Conservation (phyloP, 2,113 vertebrate species). For the Hiodon alosoides region DNA sequence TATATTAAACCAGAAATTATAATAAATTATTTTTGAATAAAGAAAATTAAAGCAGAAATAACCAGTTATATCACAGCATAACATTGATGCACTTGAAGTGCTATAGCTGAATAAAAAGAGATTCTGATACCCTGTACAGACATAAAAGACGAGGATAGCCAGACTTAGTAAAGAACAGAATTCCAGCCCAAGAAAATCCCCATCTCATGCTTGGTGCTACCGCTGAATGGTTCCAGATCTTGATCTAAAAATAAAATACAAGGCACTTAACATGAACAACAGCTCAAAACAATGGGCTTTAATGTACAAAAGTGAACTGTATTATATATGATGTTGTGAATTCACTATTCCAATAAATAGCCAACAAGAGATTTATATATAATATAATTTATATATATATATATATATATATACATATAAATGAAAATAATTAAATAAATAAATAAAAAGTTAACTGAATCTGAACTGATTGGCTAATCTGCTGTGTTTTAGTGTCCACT, state of each 20-base stretch:
- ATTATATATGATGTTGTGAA: not conserved
- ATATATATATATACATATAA: not conserved
- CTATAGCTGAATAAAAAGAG: no score
- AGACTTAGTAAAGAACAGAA: no score
- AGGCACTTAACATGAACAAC: not conserved
- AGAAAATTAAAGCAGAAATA: no score
- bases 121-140: no score
- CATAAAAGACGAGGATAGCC: no score
- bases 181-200: not conserved
- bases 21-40: no score
- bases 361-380: no score
- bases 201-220: not conserved
- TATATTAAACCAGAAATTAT: no score
- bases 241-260: constrained; percentile 8
- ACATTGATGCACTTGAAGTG: no score
- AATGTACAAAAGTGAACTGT: not conserved
- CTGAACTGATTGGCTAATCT: not conserved
- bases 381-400: no score
- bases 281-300: not conserved
- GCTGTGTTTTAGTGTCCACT: not conserved
- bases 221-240: constrained; percentile 9
- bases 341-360: no score
- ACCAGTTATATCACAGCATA: no score
- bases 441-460: not conserved
- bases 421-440: not conserved